These are phyloP conservation scores for Cygnus olor DNA, from an alignment of 2,797 vertebrate genomes.

Conservation along the genomic window DNA sequence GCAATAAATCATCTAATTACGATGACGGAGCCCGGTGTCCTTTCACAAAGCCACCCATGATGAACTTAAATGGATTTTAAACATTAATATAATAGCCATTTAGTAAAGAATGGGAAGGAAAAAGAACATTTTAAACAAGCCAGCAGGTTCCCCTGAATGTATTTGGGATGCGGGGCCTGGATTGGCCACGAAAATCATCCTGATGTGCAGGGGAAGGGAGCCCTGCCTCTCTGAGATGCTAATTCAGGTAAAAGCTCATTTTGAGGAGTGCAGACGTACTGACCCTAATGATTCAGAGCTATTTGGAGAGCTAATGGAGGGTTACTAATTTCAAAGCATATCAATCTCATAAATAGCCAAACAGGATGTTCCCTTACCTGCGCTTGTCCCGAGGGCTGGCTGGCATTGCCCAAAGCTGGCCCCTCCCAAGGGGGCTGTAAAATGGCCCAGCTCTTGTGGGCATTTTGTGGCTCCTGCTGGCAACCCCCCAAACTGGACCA, in stretches of 20 bases:
- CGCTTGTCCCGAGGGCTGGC: background rate
- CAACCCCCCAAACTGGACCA: background rate
- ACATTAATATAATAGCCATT: conserved; percentile 69
- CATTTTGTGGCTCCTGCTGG: background rate
- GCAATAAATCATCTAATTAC: conserved; percentile 77
- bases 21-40: conserved; percentile 29
- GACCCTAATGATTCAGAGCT: conserved; percentile 59
- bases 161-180: conserved; percentile 51
- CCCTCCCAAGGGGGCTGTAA: background rate
- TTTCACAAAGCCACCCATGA: conserved; percentile 50
- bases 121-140: conserved; percentile 68
- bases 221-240: conserved; percentile 62
- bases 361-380: background rate
- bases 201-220: conserved; percentile 7
- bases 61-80: conserved; percentile 77
- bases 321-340: conserved; percentile 50
- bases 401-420: background rate
- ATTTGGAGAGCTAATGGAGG: conserved; percentile 56
- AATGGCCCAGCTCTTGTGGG: background rate
- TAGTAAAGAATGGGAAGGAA: conserved; percentile 63
- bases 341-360: background rate
- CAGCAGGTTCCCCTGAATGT: conserved; percentile 54
- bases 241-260: conserved; percentile 68
- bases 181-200: conserved; percentile 62
- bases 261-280: conserved; percentile 44